Evolutionary conservation across 2,797 vertebrate species (phyloP), one percentile per base, ranked within the genome.

Genomic region (Chanos chanos): DNA sequence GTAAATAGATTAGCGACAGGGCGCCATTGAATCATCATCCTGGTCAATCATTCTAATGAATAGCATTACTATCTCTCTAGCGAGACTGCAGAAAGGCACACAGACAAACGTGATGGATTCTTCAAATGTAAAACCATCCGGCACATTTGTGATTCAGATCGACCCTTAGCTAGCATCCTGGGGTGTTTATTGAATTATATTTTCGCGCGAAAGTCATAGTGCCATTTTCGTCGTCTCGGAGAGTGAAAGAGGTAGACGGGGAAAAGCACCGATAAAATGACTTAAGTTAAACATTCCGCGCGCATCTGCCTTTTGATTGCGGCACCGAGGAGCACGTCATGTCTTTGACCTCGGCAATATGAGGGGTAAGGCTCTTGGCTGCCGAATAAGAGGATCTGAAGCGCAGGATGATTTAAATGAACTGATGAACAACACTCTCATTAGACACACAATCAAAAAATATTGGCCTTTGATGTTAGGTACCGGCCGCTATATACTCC

Each of bases 31-130:
- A 82, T 77, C 71, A 80, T 73, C 81, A 76, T 69, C 81, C 72
- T 77, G 84, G 85, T 83, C 82, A 87, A 70, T 88, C 81, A 83
- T 47, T 71, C 63, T 66, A 30, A 64, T 72, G 53, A 73, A 71
- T 72, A 59, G 73, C 55, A 10, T n/a, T n/a, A 73, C 75, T 66
- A 71, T 68, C 59, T 77, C 74, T 72, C 55, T 44, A 66, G 70
- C 67, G 66, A 79, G 61, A n/a, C n/a, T n/a, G 66, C 43, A 69
- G 73, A 65, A 71, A 78, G 58, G 72, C 66, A 69, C 60, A 25
- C 34, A 24, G 61, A 61, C 70, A 70, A 68, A 49, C 24, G 71
- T 52, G 50, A 64, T 62, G 47, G 70, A 73, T 53, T 56, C 70
- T 58, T 19, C 31, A 73, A 71, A 79, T 69, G 65, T 66, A 53